These are phyloP conservation scores for Vanessa tameamea DNA, from an alignment of 1,140 invertebrate genomes.

Conservation along the genomic window DNA sequence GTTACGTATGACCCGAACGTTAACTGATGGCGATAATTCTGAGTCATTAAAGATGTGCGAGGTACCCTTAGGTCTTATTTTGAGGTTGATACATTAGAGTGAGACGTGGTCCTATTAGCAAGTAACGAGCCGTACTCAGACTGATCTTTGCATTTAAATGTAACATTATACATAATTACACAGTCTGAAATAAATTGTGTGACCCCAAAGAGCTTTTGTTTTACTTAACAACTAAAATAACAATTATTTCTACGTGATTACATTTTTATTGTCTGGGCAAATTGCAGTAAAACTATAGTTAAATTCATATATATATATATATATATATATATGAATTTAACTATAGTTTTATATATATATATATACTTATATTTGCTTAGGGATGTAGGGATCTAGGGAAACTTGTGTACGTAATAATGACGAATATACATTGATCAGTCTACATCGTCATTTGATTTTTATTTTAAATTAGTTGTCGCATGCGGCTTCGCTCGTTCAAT, in stretches of 20 bases:
- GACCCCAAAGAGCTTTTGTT: constrained; percentile 3
- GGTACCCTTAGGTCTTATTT: constrained; percentile 6
- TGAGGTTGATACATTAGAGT: constrained; percentile 33
- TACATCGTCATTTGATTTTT: no score
- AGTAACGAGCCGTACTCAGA: constrained; percentile 23
- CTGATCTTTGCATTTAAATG: constrained; percentile 52
- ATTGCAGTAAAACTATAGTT: not conserved
- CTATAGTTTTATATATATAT: no score
- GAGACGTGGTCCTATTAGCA: constrained; percentile 36
- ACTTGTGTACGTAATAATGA: no score
- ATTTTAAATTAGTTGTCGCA: no score
- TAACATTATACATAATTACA: constrained; percentile 41
- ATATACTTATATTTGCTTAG: no score
- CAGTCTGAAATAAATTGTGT: constrained; percentile 17
- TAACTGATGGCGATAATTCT: not conserved
- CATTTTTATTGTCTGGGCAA: not conserved
- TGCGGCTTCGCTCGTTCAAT: no score
- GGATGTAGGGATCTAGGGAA: no score
- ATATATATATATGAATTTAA: no score
- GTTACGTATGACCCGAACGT: not conserved
- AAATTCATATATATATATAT: no score
- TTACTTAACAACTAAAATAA: not conserved
- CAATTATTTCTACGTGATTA: not conserved
- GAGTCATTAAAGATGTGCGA: constrained; percentile 8
- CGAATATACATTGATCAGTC: no score